A percentile compares a stretch with the other conserved stretches of the same genome.
Conservation (phyloP, 1,140 invertebrate genomes). For the Heliconius himera region DNA sequence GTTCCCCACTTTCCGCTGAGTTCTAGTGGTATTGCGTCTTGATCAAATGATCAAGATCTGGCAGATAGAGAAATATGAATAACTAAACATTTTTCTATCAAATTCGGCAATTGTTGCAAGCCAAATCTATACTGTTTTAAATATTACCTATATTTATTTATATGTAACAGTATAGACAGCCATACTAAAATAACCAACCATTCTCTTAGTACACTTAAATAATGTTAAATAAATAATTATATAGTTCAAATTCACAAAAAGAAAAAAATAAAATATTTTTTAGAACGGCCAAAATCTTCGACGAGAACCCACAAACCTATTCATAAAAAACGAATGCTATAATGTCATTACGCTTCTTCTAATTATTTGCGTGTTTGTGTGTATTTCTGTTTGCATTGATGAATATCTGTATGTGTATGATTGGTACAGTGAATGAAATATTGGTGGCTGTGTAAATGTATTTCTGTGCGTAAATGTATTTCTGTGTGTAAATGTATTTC, state of each 20-base stretch:
- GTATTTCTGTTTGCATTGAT: not conserved
- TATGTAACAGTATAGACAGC: too few relatives aligned
- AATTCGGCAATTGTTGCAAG: too few relatives aligned
- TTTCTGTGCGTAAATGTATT: not conserved
- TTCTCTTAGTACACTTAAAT: too few relatives aligned
- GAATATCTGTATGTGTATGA: not conserved
- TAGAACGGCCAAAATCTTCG: not conserved
- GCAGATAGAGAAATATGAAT: too few relatives aligned
- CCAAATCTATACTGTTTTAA: too few relatives aligned
- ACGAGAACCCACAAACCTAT: not conserved
- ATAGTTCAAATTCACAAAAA: not conserved
- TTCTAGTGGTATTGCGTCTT: too few relatives aligned
- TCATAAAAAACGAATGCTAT: not conserved
- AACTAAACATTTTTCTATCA: too few relatives aligned
- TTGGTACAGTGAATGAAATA: not conserved
- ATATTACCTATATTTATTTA: too few relatives aligned
- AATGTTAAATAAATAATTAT: too few relatives aligned
- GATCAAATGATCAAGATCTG: too few relatives aligned
- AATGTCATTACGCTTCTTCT: not conserved
- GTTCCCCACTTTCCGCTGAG: too few relatives aligned
- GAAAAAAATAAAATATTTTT: not conserved
- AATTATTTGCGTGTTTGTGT: not conserved
- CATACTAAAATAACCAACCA: too few relatives aligned
- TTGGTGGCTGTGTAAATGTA: not conserved
- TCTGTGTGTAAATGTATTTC: not conserved